Percentiles rank a stretch among this genome's conserved stretches.
These are phyloP conservation scores for Drosophila lacertosa DNA, from an alignment of 1,140 invertebrate species.

Conservation along the genomic window DNA sequence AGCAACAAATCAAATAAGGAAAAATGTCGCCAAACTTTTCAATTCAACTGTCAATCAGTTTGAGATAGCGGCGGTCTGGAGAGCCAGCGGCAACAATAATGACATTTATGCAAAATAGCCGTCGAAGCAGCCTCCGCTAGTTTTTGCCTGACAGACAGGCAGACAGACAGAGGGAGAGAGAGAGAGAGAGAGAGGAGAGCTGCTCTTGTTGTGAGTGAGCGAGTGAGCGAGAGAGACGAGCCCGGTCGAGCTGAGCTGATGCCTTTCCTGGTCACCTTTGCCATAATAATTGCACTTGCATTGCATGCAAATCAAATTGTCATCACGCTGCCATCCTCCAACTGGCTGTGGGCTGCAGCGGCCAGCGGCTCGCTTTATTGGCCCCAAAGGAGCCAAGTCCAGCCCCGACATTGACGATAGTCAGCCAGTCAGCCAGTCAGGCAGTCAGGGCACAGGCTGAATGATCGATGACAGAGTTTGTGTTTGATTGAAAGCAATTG, in stretches of 20 bases:
- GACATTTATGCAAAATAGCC: conserved; percentile 78
- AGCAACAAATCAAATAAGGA: conserved; percentile 81
- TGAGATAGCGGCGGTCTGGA: conserved; percentile 74
- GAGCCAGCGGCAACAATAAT: conserved; percentile 78
- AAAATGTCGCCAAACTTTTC: conserved; percentile 83
- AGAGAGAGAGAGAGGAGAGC: background rate
- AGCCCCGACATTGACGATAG: conserved; percentile 50
- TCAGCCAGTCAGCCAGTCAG: conserved; percentile 44
- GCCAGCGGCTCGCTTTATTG: conserved; percentile 72
- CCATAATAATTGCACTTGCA: conserved; percentile 82
- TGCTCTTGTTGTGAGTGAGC: conserved; percentile 25
- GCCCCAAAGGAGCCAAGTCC: conserved; percentile 60
- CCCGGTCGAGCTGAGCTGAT: conserved; percentile 3
- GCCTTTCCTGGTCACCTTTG: conserved; percentile 76
- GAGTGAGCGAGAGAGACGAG: conserved; percentile 11
- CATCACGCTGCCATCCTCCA: conserved; percentile 68
- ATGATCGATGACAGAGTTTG: conserved; percentile 82
- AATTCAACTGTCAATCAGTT: conserved; percentile 83
- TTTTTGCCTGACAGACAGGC: conserved; percentile 19
- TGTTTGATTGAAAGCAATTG: conserved; percentile 82
- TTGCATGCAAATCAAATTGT: conserved; percentile 82
- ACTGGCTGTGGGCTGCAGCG: conserved; percentile 26
- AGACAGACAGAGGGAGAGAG: background rate
- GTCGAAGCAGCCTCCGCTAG: conserved; percentile 19
- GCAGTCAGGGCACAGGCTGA: conserved; percentile 48